Evolutionary conservation across 1,140 invertebrate species (phyloP).

Genomic region (Heliothis virescens): DNA sequence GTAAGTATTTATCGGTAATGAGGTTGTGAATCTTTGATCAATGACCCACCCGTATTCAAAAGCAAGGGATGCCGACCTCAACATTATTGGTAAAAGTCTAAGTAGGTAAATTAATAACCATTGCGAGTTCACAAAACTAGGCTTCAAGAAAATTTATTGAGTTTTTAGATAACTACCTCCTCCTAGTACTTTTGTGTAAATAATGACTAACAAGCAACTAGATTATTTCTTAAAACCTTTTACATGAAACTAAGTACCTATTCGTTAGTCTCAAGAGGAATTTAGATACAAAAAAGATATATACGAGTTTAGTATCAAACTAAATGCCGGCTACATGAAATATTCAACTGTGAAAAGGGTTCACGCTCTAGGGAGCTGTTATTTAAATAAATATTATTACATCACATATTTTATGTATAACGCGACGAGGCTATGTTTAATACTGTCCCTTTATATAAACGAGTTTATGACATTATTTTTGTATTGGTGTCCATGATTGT

Average conservation of each 20-base stretch:
- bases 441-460: neutral
- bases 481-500: neutral
- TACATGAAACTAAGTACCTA: constrained; percentile 22
- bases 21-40: neutral
- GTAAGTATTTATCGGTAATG: too few relatives aligned
- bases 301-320: constrained; percentile 38
- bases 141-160: too few relatives aligned
- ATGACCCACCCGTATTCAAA: too few relatives aligned
- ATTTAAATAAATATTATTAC: constrained; percentile 78
- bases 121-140: too few relatives aligned
- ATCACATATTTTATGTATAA: constrained; percentile 65
- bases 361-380: constrained; percentile 62
- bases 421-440: constrained; percentile 2
- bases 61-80: too few relatives aligned
- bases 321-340: constrained; percentile 58
- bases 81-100: too few relatives aligned
- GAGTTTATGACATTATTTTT: neutral
- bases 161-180: too few relatives aligned
- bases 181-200: too few relatives aligned
- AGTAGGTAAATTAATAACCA: too few relatives aligned
- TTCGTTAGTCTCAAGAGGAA: constrained; percentile 12
- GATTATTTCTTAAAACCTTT: too few relatives aligned
- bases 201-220: too few relatives aligned
- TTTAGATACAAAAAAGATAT: constrained; percentile 27
- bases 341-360: constrained; percentile 61